Percentiles rank a stretch among this genome's conserved stretches.
Evolutionary conservation across 2,888 invertebrate genomes (phyloP).

Genomic region (Leptinotarsa rubiginosa): DNA sequence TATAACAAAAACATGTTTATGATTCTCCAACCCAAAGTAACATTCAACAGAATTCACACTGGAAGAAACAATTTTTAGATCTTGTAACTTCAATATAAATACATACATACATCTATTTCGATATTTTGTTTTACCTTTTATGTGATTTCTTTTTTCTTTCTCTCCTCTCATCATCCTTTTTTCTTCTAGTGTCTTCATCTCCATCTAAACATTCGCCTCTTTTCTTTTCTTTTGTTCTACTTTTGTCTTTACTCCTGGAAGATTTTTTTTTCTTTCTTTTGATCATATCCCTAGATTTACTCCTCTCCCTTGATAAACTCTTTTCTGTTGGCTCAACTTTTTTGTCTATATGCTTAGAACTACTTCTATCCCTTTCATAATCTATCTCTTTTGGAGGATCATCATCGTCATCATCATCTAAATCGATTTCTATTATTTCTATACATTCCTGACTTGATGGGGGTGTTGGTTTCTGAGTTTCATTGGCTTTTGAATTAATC

Average conservation of each 20-base stretch:
- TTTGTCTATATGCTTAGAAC: neutral
- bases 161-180: slow-evolving; percentile 52
- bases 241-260: slow-evolving; percentile 30
- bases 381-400: slow-evolving; percentile 29
- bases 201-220: slow-evolving; percentile 31
- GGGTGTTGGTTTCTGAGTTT: slow-evolving; percentile 31
- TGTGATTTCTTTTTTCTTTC: slow-evolving; percentile 67
- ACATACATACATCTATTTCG: no score
- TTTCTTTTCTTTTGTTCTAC: slow-evolving; percentile 37
- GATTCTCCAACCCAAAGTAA: no score
- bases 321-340: neutral
- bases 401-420: slow-evolving; percentile 24
- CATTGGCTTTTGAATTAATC: neutral
- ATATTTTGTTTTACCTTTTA: slow-evolving; percentile 63
- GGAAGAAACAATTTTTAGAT: no score
- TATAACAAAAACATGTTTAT: neutral
- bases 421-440: slow-evolving; percentile 44
- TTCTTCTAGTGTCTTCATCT: slow-evolving; percentile 50
- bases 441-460: slow-evolving; percentile 49
- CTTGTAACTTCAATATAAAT: no score
- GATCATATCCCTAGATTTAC: slow-evolving; percentile 39
- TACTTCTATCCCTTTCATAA: slow-evolving; percentile 21
- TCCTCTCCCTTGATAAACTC: slow-evolving; percentile 10
- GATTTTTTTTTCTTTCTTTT: slow-evolving; percentile 58
- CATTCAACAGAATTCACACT: no score